Evolutionary conservation across 2,888 invertebrate genomes (phyloP), one percentile per base, ranked within the genome.

Genomic region (Stenolophus ochropezus): DNA sequence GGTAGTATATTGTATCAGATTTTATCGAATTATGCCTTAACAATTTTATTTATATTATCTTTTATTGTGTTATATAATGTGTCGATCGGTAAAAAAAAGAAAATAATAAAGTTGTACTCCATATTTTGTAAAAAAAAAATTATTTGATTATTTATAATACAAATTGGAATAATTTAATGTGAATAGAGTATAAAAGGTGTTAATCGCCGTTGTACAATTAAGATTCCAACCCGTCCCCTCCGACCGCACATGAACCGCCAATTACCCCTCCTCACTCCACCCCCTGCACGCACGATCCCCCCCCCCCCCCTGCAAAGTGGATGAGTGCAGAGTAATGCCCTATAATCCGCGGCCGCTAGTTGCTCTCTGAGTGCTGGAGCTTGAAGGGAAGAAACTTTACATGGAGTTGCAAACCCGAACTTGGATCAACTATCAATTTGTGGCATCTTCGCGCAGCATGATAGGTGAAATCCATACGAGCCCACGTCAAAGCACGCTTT

Each of bases 371-470:
- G 75, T 75, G 75, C 53, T 75, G 27, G 14, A 73, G 33, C 33
- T 27, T 71, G 33, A 65, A 65, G 65, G 65, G 65, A 65, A 58
- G 61, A 69, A 78, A 80, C 80, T 80, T 80, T 73, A 56, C 80
- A 56, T 73, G 33, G 58, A 80, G 80, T 80, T 80, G 56, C 71
- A 58, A 80, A 80, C 80, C 71, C 23, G 73, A 80, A 73, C 73
- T 80, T 80, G 73, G 80, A 80, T 80, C 73, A 80, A 80, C 80
- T 80, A 80, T 80, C 80, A 80, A 80, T 80, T 80, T 73, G 80
- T 80, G 47, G 73, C 56, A 80, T 80, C 73, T 79, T 27, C 25
- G 73, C 21, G 23, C 18, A 23, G 73, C 49, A 69, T 69, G 69
- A 69, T 69, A 69, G 69, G 69, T 69, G 69, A 69, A 69, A 69